A percentile compares a stretch with the other conserved stretches of the same genome.
Conservation (phyloP, 2,888 invertebrate genomes). For the Scelioninae gen. 2 region DNA sequence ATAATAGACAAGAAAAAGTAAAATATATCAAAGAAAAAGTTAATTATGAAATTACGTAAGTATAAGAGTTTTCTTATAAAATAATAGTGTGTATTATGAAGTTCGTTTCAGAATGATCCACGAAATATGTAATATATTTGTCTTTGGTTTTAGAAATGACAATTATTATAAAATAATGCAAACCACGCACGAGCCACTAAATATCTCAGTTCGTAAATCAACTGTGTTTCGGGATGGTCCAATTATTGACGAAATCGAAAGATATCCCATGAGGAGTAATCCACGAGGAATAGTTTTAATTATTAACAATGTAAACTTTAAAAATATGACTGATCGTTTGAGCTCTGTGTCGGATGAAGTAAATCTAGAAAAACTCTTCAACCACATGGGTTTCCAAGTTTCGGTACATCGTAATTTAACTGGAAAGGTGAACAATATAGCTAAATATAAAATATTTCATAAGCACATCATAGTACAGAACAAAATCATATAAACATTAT, state of each 20-base stretch:
- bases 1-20: too few species aligned
- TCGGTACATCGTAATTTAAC: conserved; percentile 62
- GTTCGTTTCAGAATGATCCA: too few species aligned
- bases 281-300: conserved; percentile 72
- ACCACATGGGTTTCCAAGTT: conserved; percentile 72
- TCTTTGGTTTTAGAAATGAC: conserved; percentile 57
- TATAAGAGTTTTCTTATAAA: too few species aligned
- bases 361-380: conserved; percentile 68
- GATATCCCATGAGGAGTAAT: conserved; percentile 71
- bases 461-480: background rate
- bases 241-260: conserved; percentile 57
- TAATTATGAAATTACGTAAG: too few species aligned
- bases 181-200: conserved; percentile 60
- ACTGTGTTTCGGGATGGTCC: conserved; percentile 65
- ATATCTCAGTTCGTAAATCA: conserved; percentile 67
- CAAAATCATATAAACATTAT: too few species aligned
- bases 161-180: conserved; percentile 62
- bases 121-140: too few species aligned
- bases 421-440: conserved; percentile 62
- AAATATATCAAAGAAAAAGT: too few species aligned
- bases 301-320: conserved; percentile 68
- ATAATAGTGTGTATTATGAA: too few species aligned
- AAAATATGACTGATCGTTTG: conserved; percentile 12
- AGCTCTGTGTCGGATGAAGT: conserved; percentile 67
- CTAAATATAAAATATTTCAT: background rate